These are phyloP conservation scores for Xyrauchen texanus DNA, from an alignment of 2,113 vertebrate species.

Conservation along the genomic window DNA sequence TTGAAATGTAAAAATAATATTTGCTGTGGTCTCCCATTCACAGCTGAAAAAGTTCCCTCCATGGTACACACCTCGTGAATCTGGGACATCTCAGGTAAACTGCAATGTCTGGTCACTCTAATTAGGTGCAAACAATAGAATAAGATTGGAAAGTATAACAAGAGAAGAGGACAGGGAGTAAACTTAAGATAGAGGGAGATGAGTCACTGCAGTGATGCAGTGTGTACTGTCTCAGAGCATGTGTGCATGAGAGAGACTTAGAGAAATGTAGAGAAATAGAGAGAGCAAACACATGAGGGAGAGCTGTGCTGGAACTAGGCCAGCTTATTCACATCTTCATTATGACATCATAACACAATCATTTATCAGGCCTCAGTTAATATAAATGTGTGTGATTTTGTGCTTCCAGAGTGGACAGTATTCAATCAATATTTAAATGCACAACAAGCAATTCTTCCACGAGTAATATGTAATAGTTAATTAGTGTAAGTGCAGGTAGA, in stretches of 20 bases:
- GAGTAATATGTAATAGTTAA: not conserved
- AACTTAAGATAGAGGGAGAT: constrained; percentile 11
- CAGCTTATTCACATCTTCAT: constrained; percentile 28
- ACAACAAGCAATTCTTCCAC: not conserved
- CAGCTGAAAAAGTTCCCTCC: too few relatives aligned
- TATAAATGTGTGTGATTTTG: not conserved
- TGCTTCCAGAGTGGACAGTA: not conserved
- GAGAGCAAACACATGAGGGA: constrained; percentile 28
- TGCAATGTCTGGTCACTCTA: not conserved
- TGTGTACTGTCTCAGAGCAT: constrained; percentile 12
- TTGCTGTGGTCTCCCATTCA: too few relatives aligned
- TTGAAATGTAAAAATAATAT: too few relatives aligned
- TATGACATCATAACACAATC: constrained; percentile 12
- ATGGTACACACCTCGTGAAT: not conserved
- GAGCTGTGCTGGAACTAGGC: constrained; percentile 15
- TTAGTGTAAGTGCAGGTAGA: not conserved
- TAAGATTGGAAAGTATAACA: constrained; percentile 6
- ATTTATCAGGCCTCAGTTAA: not conserved
- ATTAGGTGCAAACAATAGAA: constrained; percentile 17
- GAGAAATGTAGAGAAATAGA: constrained; percentile 13
- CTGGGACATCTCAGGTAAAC: not conserved
- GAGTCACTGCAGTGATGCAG: constrained; percentile 40
- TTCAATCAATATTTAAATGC: not conserved
- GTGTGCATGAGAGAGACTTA: constrained; percentile 1
- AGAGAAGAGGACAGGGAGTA: constrained; percentile 2